phyloP scores from a whole-genome alignment of 2,113 vertebrate genomes.

The Gymnobelideus leadbeateri region DNA sequence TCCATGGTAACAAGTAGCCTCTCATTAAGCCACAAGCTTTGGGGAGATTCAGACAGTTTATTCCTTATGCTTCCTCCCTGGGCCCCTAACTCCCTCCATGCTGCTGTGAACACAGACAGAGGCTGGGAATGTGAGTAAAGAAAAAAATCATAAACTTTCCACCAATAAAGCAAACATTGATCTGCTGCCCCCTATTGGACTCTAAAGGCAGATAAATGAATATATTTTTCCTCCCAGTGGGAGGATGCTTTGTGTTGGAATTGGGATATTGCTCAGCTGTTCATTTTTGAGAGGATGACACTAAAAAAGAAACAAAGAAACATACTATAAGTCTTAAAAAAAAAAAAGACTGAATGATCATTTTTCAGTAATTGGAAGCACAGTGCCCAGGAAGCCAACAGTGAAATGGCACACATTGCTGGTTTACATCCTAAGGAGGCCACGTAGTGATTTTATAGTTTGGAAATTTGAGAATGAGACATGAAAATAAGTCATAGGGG shows the following conservation, averaged over 20 bases:
- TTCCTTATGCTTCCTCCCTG: neutral
- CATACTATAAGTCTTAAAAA: neutral
- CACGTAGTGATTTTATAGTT: neutral
- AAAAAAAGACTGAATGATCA: neutral
- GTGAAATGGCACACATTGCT: neutral
- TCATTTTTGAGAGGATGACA: neutral
- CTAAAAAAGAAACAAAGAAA: neutral
- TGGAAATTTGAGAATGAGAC: no score
- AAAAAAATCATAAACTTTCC: neutral
- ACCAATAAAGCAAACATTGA: fast-evolving
- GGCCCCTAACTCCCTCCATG: neutral
- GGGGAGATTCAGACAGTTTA: neutral
- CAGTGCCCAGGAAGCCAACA: neutral
- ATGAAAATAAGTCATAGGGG: neutral
- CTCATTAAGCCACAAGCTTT: neutral
- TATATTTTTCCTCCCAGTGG: fast-evolving
- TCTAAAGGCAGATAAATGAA: neutral
- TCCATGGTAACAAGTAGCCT: neutral
- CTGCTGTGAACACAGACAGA: neutral
- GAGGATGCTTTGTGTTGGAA: neutral
- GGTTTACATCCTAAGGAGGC: neutral
- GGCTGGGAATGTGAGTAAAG: neutral
- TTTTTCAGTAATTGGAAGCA: neutral
- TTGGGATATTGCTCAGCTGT: neutral
- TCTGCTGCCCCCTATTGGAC: conserved; percentile 79